A percentile compares a stretch with the other conserved stretches of the same genome.
Evolutionary conservation across 1,140 invertebrate species (phyloP).

Genomic region (Lepidotrigona ventralis): DNA sequence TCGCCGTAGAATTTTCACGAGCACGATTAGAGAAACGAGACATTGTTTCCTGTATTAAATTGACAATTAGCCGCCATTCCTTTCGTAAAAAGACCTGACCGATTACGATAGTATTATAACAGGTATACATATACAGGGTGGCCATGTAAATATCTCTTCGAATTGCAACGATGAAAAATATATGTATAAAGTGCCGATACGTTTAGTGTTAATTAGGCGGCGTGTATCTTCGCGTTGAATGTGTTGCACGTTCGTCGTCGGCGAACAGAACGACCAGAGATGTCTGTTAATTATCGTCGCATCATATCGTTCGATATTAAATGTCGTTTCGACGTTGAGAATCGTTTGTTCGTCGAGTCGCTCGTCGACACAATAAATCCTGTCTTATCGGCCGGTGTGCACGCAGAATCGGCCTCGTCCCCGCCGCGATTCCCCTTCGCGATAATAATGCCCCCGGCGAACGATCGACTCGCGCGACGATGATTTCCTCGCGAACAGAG

Average conservation of each 20-base stretch:
- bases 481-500: background rate
- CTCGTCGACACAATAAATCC: slow-evolving; percentile 33
- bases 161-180: too few species aligned
- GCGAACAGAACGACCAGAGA: background rate
- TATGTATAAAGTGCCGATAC: too few species aligned
- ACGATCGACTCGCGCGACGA: slow-evolving; percentile 7
- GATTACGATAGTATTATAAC: too few species aligned
- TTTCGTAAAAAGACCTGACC: too few species aligned
- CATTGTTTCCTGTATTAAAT: too few species aligned
- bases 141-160: too few species aligned
- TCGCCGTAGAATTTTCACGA: background rate
- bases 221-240: background rate
- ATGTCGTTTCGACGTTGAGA: slow-evolving; percentile 19
- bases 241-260: background rate
- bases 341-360: slow-evolving; percentile 24
- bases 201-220: background rate
- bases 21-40: too few species aligned
- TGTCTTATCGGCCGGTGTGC: slow-evolving; percentile 24
- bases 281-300: slow-evolving; percentile 25
- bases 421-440: slow-evolving; percentile 22
- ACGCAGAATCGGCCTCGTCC: slow-evolving; percentile 23
- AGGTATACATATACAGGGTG: too few species aligned
- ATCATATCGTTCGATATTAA: background rate
- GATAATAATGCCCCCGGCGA: slow-evolving; percentile 34
- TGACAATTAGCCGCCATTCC: too few species aligned